Evolutionary conservation across 2,113 vertebrate species (phyloP).

Genomic region (Malurus alboscapulatus): DNA sequence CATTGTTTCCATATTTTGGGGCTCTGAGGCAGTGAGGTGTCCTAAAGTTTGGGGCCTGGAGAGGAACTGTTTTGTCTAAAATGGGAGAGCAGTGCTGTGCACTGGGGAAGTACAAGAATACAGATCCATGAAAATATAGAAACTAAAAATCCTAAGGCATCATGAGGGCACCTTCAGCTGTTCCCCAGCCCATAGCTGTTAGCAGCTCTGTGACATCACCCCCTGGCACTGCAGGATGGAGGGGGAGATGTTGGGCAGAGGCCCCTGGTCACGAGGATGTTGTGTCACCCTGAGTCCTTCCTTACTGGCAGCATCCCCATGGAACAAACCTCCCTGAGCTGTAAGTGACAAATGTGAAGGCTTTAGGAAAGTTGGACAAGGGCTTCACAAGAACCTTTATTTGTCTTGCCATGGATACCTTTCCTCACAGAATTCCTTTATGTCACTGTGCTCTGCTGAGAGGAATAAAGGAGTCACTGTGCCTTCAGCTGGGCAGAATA

Average conservation of each 20-base stretch:
- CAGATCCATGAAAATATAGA: no score
- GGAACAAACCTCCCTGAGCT: slow-evolving; percentile 40
- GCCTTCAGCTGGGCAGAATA: neutral
- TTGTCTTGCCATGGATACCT: slow-evolving; percentile 61
- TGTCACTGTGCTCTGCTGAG: slow-evolving; percentile 54
- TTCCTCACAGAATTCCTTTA: slow-evolving; percentile 57
- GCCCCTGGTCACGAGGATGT: neutral
- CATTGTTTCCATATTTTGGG: no score
- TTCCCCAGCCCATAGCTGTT: neutral
- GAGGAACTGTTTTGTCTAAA: no score
- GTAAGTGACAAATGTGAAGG: slow-evolving; percentile 42
- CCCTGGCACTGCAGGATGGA: slow-evolving; percentile 6
- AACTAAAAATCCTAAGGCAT: no score
- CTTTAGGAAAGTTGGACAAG: slow-evolving; percentile 63
- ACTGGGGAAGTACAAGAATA: no score
- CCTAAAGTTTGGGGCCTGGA: no score
- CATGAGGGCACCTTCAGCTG: neutral
- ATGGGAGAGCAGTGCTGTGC: no score
- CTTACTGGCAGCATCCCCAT: neutral
- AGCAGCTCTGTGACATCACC: slow-evolving; percentile 11
- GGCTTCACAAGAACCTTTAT: slow-evolving; percentile 54
- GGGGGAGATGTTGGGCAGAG: slow-evolving; percentile 46
- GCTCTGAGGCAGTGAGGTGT: no score
- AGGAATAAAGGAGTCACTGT: slow-evolving; percentile 54
- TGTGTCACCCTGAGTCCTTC: neutral